phyloP scores from a whole-genome alignment of 2,797 vertebrate genomes.

The Eulemur coronatus region DNA sequence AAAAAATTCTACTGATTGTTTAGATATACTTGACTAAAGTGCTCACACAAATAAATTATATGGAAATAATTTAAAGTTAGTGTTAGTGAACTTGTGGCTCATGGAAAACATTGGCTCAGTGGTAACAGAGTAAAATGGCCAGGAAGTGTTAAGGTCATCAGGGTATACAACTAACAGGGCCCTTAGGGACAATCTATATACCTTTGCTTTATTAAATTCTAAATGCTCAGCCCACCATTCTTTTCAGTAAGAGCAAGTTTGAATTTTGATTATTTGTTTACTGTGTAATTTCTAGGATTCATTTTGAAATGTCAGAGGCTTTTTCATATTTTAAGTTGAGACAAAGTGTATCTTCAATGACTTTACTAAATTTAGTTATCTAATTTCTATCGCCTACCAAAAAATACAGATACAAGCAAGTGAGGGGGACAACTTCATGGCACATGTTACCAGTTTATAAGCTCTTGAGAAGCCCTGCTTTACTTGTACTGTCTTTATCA shows the following conservation, averaged over 20 bases:
- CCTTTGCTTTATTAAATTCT: not conserved
- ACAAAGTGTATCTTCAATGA: not conserved
- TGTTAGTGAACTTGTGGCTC: not conserved
- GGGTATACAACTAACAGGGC: not conserved
- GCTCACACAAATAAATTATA: not conserved
- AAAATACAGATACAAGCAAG: not conserved
- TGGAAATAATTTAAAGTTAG: not conserved
- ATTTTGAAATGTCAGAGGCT: not conserved
- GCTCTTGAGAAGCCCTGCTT: not conserved
- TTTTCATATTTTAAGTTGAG: not conserved
- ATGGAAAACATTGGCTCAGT: not conserved
- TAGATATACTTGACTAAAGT: not conserved
- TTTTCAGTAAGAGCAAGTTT: not conserved
- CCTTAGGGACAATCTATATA: not conserved
- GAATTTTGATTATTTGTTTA: not conserved
- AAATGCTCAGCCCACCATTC: not conserved
- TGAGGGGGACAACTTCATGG: not conserved
- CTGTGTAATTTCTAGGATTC: not conserved
- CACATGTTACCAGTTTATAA: conserved; percentile 22
- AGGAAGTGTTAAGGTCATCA: not conserved
- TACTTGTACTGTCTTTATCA: conserved; percentile 13
- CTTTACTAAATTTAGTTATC: not conserved
- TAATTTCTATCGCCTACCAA: not conserved
- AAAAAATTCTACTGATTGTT: not conserved
- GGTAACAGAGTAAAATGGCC: not conserved